Percentiles rank a stretch among this genome's conserved stretches.
Evolutionary conservation across 2,113 vertebrate genomes (phyloP).

Genomic region (Stomatorhinus ivindoensis): DNA sequence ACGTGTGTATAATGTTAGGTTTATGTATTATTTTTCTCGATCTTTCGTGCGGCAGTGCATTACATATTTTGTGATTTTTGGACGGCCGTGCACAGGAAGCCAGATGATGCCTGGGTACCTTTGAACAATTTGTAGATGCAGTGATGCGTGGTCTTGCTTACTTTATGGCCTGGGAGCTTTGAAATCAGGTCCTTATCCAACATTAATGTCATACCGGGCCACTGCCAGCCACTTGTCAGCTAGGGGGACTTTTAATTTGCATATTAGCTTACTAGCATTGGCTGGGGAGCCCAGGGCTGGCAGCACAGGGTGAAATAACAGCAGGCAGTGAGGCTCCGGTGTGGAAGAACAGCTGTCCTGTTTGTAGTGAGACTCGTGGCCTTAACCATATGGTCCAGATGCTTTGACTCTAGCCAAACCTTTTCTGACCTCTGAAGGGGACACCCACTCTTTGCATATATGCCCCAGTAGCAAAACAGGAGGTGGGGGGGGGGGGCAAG

Average conservation of each 20-base stretch:
- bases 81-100: conserved; percentile 40
- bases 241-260: conserved; percentile 23
- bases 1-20: conserved; percentile 27
- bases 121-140: conserved; percentile 45
- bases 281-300: neutral
- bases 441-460: neutral
- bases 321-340: neutral
- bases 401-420: neutral
- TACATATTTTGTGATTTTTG: conserved; percentile 45
- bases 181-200: conserved; percentile 33
- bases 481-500: neutral
- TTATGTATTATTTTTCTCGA: conserved; percentile 38
- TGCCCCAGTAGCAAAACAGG: neutral
- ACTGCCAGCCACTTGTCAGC: conserved; percentile 26
- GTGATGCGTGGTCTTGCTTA: conserved; percentile 39
- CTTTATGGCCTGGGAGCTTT: conserved; percentile 33
- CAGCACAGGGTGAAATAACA: neutral
- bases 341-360: neutral
- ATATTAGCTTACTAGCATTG: conserved; percentile 6
- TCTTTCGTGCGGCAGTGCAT: conserved; percentile 37
- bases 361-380: neutral
- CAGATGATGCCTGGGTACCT: conserved; percentile 35
- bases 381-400: neutral
- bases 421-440: neutral
- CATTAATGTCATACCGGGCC: conserved; percentile 28